A percentile compares a stretch with the other conserved stretches of the same genome.
Conservation (phyloP, 2,113 vertebrate genomes). For the Toxostoma redivivum region DNA sequence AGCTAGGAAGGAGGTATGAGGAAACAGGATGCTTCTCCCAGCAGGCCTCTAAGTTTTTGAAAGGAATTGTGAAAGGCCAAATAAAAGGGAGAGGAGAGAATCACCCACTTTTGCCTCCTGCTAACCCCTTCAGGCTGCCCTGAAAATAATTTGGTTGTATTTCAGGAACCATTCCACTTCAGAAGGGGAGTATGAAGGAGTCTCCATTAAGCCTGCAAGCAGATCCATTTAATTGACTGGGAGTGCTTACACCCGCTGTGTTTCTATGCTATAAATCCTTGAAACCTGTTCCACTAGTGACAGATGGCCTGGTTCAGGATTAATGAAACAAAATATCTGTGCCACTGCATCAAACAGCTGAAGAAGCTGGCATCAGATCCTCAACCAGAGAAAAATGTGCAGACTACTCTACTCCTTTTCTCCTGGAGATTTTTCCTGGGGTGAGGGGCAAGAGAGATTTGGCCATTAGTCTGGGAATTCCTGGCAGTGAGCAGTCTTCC, state of each 20-base stretch:
- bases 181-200: background rate
- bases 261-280: background rate
- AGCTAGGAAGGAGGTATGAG: background rate
- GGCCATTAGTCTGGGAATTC: background rate
- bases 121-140: background rate
- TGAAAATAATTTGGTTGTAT: background rate
- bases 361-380: background rate
- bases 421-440: background rate
- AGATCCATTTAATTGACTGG: background rate
- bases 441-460: accelerated
- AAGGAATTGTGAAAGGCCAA: background rate
- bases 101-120: accelerated
- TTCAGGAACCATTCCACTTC: background rate
- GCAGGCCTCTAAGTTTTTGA: background rate
- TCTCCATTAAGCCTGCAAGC: background rate
- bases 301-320: constrained; percentile 23
- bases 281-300: constrained; percentile 19
- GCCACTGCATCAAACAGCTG: constrained; percentile 13
- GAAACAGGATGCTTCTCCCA: constrained; percentile 10
- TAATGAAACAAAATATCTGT: constrained; percentile 20
- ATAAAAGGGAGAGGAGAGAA: background rate
- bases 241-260: background rate
- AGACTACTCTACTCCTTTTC: background rate
- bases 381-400: background rate
- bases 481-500: background rate